Conservation (phyloP, 2,797 vertebrate genomes). For the Acridotheres tristis region DNA sequence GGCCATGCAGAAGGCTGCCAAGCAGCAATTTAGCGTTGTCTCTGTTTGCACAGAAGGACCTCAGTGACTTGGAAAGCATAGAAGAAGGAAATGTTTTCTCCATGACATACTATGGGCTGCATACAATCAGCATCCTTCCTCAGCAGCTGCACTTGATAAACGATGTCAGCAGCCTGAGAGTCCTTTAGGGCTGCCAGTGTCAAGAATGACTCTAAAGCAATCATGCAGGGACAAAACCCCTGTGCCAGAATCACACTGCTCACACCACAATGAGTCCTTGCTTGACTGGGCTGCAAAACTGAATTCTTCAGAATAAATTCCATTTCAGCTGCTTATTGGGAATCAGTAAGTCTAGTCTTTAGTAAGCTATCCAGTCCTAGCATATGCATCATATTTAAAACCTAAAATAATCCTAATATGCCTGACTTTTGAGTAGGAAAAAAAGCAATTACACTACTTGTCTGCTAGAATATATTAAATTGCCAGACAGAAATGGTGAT, state of each 20-base stretch:
- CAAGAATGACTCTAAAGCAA: not conserved
- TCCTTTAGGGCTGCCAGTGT: not conserved
- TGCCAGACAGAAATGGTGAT: not conserved
- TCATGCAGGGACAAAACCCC: not conserved
- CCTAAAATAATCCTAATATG: not conserved
- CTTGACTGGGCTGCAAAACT: not conserved
- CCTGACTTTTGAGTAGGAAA: not conserved
- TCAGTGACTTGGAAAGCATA: slow-evolving; percentile 38
- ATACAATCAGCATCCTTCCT: slow-evolving; percentile 24
- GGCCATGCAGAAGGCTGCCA: not conserved
- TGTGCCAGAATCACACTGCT: fast-evolving
- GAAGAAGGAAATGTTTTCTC: slow-evolving; percentile 63
- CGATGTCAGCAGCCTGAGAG: not conserved
- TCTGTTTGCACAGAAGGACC: slow-evolving; percentile 15
- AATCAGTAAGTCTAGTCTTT: not conserved
- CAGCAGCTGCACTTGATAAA: slow-evolving; percentile 53
- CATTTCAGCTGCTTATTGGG: not conserved
- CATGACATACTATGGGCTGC: slow-evolving; percentile 33
- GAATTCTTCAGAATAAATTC: not conserved
- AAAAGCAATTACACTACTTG: not conserved
- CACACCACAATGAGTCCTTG: not conserved
- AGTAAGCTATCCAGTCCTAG: not conserved
- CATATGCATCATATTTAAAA: not conserved
- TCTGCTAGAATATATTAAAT: not conserved
- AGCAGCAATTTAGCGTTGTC: not conserved